Conservation (phyloP, 2,113 vertebrate species). For the Arizona elegans region DNA sequence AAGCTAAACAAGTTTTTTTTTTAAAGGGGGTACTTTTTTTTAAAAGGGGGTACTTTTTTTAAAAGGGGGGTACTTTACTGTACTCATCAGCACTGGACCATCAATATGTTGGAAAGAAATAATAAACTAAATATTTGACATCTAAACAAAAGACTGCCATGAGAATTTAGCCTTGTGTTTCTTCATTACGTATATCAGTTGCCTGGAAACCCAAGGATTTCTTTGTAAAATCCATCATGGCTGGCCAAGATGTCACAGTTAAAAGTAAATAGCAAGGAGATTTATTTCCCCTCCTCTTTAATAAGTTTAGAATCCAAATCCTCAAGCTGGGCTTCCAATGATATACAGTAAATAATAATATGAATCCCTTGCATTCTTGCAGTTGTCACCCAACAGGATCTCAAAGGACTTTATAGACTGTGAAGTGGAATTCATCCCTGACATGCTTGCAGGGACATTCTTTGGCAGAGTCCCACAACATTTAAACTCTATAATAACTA, state of each 20-base stretch:
- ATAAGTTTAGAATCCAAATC: conserved; percentile 27
- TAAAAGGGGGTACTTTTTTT: too few relatives aligned
- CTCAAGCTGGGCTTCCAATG: background rate
- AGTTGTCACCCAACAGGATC: background rate
- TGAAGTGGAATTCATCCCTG: rapidly evolving
- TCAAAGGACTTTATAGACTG: conserved; percentile 28
- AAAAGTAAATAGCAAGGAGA: background rate
- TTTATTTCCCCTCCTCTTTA: background rate
- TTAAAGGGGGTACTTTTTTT: too few relatives aligned
- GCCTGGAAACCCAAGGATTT: background rate
- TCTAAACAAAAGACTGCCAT: background rate
- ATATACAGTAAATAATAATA: background rate
- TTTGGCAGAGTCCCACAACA: background rate
- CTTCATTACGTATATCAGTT: background rate
- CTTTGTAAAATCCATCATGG: background rate
- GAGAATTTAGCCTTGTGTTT: rapidly evolving
- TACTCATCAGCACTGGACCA: background rate
- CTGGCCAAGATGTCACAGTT: conserved; percentile 24
- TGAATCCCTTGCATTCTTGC: background rate
- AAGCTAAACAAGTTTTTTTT: background rate
- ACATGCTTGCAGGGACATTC: background rate
- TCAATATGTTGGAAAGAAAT: background rate
- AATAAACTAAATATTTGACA: rapidly evolving
- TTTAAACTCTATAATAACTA: background rate
- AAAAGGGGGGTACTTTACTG: background rate